A percentile compares a stretch with the other conserved stretches of the same genome.
These are phyloP conservation scores for Ridgeia piscesae DNA, from an alignment of 1,140 invertebrate species.

Conservation along the genomic window DNA sequence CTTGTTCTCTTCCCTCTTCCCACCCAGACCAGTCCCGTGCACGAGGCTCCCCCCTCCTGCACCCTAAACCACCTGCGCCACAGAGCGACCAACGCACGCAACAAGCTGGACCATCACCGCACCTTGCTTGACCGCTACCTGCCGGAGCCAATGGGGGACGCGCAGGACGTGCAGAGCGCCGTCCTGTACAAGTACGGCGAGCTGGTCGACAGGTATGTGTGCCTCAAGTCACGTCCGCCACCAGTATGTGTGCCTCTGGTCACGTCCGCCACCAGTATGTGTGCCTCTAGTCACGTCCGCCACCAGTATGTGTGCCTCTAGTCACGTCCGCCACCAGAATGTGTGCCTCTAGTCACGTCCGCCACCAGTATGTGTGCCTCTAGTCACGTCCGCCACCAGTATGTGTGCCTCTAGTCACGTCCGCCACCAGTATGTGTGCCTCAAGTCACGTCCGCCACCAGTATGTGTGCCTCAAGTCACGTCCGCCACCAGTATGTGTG, in stretches of 20 bases:
- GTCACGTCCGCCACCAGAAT: background rate
- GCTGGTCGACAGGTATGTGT: slow-evolving; percentile 26
- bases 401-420: background rate
- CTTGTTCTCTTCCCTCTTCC: background rate
- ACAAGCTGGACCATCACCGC: slow-evolving; percentile 22
- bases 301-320: slow-evolving; percentile 8
- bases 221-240: background rate
- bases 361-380: slow-evolving; percentile 16
- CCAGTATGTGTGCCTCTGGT: background rate
- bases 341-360: too few relatives aligned
- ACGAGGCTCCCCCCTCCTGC: background rate
- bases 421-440: slow-evolving; percentile 8
- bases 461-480: slow-evolving; percentile 14
- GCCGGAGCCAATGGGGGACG: slow-evolving; percentile 11
- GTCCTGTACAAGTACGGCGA: slow-evolving; percentile 29
- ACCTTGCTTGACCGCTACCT: slow-evolving; percentile 29
- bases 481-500: slow-evolving; percentile 7
- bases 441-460: background rate
- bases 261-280: slow-evolving; percentile 1
- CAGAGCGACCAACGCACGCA: slow-evolving; percentile 18
- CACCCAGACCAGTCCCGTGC: background rate
- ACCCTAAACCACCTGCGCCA: slow-evolving; percentile 15
- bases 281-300: background rate
- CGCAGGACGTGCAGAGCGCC: slow-evolving; percentile 22
- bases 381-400: background rate